These are phyloP conservation scores for Bubo bubo DNA, from an alignment of 2,113 vertebrate species.

Conservation along the genomic window DNA sequence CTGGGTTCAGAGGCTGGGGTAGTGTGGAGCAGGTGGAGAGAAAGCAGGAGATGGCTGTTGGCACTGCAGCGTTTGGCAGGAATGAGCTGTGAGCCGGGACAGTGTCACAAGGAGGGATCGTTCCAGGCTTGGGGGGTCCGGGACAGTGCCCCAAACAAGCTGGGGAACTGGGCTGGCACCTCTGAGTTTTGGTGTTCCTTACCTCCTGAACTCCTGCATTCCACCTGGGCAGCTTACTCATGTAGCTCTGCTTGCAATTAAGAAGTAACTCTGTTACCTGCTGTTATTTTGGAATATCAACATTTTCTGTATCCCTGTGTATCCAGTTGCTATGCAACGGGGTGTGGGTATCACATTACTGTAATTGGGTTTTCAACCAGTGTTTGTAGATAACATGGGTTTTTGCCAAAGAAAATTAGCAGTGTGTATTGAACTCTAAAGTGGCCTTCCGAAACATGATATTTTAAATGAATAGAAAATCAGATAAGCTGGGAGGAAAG, in stretches of 20 bases:
- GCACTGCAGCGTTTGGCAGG: accelerated
- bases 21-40: not conserved
- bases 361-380: not conserved
- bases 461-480: conserved; percentile 21
- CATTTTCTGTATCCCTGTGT: not conserved
- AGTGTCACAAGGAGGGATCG: not conserved
- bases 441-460: not conserved
- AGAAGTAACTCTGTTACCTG: not conserved
- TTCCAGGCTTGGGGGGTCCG: not conserved
- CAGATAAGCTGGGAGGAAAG: conserved; percentile 52
- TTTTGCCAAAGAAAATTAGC: conserved; percentile 25
- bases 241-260: not conserved
- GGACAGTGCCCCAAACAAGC: not conserved
- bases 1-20: not conserved
- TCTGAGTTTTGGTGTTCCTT: not conserved
- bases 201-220: not conserved
- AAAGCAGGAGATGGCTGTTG: accelerated
- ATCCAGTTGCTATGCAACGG: not conserved
- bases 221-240: not conserved
- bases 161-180: not conserved
- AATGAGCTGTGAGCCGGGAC: not conserved
- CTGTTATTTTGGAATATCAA: not conserved
- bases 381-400: not conserved
- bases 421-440: not conserved
- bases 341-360: not conserved